A percentile compares a stretch with the other conserved stretches of the same genome.
Evolutionary conservation across 2,888 invertebrate genomes (phyloP).

Genomic region (Melitaea athalia): DNA sequence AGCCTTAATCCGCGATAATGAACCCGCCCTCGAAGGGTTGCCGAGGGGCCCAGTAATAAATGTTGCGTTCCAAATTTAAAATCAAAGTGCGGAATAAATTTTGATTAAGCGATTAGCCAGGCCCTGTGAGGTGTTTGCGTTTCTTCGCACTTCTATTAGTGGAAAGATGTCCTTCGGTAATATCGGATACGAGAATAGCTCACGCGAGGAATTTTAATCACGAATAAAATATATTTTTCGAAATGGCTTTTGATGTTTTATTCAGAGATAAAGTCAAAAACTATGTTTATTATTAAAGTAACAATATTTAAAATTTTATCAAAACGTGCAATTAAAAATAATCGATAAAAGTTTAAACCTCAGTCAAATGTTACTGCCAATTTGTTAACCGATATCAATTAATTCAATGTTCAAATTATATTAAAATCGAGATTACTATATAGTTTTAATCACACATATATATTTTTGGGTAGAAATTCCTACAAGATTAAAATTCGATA

Average conservation of each 20-base stretch:
- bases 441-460: not conserved
- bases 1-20: conserved; percentile 82
- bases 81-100: conserved; percentile 83
- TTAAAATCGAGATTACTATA: not conserved
- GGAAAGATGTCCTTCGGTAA: conserved; percentile 25
- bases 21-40: conserved; percentile 78
- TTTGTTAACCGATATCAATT: not conserved
- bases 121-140: conserved; percentile 72
- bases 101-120: conserved; percentile 81
- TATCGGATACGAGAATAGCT: conserved; percentile 4
- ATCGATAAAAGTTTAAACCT: not conserved
- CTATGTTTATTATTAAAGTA: not conserved
- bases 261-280: not conserved
- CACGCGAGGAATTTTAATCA: not conserved
- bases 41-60: conserved; percentile 79
- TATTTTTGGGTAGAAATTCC: too few species aligned
- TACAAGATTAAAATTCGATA: too few species aligned
- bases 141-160: conserved; percentile 49
- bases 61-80: conserved; percentile 82
- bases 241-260: conserved; percentile 7
- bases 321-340: not conserved
- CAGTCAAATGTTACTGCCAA: too few species aligned
- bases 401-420: not conserved
- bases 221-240: conserved; percentile 1
- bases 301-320: not conserved